Conservation (phyloP, 2,113 vertebrate genomes). For the Prochilodus magdalenae region DNA sequence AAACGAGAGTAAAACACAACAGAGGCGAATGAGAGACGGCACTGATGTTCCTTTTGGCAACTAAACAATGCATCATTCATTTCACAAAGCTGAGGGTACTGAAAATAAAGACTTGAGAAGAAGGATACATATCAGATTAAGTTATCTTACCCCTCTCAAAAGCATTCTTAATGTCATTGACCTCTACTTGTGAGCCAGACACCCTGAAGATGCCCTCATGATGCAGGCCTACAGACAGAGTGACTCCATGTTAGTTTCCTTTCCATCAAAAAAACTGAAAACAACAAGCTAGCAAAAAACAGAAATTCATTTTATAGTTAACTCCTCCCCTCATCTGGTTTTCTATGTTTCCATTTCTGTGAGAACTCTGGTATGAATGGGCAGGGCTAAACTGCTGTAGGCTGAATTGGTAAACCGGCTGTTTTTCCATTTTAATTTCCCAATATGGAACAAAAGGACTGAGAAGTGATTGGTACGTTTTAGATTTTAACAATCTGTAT, state of each 20-base stretch:
- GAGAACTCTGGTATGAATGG: too few relatives aligned
- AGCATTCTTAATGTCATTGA: conserved; percentile 98
- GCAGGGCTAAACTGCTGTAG: too few relatives aligned
- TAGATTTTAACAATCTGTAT: background rate
- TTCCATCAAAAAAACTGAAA: background rate
- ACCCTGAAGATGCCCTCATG: conserved; percentile 98
- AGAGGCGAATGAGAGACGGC: background rate
- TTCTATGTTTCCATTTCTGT: too few relatives aligned
- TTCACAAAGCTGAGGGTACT: conserved; percentile 2
- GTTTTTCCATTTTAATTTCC: too few relatives aligned
- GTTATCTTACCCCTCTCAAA: conserved; percentile 91
- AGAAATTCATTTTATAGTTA: too few relatives aligned
- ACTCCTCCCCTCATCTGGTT: too few relatives aligned
- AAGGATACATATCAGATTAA: background rate
- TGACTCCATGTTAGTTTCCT: conserved; percentile 19
- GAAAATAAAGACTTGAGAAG: background rate
- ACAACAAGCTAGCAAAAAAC: background rate
- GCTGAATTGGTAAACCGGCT: too few relatives aligned
- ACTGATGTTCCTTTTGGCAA: background rate
- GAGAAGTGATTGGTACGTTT: too few relatives aligned
- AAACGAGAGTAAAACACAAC: conserved; percentile 2
- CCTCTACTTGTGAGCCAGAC: conserved; percentile 96
- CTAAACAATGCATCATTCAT: background rate
- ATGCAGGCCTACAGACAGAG: conserved; percentile 82
- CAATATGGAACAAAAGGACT: too few relatives aligned